Evolutionary conservation across 1,140 invertebrate species (phyloP).

Genomic region (Bombus waltoni): DNA sequence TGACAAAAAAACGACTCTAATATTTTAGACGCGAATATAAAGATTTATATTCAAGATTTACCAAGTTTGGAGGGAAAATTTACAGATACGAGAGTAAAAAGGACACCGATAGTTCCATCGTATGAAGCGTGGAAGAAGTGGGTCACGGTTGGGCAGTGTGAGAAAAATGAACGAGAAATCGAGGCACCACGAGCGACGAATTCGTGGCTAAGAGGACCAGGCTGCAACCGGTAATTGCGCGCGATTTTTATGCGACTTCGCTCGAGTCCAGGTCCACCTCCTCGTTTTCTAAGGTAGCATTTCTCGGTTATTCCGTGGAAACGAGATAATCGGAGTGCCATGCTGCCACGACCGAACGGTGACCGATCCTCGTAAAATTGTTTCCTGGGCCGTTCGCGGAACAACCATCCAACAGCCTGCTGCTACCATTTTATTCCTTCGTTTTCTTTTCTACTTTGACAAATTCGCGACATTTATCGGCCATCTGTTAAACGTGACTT

Average conservation of each 20-base stretch:
- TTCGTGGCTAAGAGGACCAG: not conserved
- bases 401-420: slow-evolving; percentile 1
- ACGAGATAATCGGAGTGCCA: slow-evolving; percentile 57
- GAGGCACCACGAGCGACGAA: slow-evolving; percentile 26
- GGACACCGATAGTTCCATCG: not conserved
- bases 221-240: slow-evolving; percentile 47
- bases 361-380: slow-evolving; percentile 59
- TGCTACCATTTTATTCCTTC: not conserved
- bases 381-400: slow-evolving; percentile 51
- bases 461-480: not conserved
- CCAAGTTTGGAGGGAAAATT: not conserved
- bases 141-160: not conserved
- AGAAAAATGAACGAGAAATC: not conserved
- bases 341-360: slow-evolving; percentile 49
- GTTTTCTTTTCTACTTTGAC: not conserved
- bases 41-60: not conserved
- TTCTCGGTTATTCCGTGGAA: slow-evolving; percentile 58
- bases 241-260: slow-evolving; percentile 53
- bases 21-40: not conserved
- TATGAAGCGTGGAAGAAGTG: not conserved
- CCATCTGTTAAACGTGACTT: not conserved
- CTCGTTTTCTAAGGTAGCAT: slow-evolving; percentile 61
- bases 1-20: not conserved
- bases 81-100: not conserved
- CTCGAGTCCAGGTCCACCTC: slow-evolving; percentile 39